phyloP scores from a whole-genome alignment of 2,888 invertebrate species.

The Pharmacophagus antenor region DNA sequence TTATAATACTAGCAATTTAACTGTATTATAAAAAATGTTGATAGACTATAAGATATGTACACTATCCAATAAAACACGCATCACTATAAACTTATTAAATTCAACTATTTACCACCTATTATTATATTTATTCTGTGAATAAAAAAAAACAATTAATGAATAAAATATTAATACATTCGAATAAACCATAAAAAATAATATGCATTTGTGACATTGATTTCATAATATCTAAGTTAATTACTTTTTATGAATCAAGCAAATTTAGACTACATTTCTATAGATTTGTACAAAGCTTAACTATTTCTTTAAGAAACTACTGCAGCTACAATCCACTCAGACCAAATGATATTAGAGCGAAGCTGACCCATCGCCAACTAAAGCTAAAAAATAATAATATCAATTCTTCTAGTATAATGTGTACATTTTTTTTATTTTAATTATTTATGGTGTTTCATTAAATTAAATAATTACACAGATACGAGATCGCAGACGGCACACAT shows the following conservation, averaged over 20 bases:
- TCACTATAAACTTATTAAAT: background rate
- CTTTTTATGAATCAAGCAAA: no score
- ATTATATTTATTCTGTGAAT: background rate
- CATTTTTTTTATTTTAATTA: background rate
- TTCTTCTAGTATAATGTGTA: no score
- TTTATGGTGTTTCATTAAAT: background rate
- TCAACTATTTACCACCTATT: background rate
- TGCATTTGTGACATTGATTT: no score
- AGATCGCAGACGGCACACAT: conserved; percentile 69
- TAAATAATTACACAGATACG: conserved; percentile 50
- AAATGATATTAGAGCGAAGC: no score
- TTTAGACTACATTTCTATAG: no score
- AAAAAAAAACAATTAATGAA: background rate
- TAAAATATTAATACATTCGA: background rate
- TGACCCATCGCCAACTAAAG: no score
- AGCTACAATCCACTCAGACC: no score
- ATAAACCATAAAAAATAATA: no score
- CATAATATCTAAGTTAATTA: no score
- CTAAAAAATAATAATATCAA: background rate
- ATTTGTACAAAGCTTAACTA: no score
- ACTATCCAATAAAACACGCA: conserved; percentile 10
- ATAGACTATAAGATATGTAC: conserved; percentile 34
- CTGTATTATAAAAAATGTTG: conserved; percentile 35
- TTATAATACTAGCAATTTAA: conserved; percentile 45
- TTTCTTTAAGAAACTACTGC: no score